Percentiles rank a stretch among this genome's conserved stretches.
These are phyloP conservation scores for Trichogramma evanescens DNA, from an alignment of 2,888 invertebrate species.

Conservation along the genomic window DNA sequence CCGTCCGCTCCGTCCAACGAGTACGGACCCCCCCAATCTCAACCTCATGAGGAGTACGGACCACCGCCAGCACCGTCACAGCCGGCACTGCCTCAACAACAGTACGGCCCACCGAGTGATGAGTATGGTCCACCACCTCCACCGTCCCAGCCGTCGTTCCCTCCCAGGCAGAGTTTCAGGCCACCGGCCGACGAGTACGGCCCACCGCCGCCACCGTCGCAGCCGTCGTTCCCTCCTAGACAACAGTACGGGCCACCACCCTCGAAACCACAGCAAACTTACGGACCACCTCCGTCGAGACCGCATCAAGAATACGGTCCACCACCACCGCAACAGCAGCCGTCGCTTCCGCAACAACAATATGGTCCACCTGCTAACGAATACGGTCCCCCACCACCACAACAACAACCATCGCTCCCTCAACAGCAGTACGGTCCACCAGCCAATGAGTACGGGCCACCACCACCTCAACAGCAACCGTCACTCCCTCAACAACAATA, in stretches of 20 bases:
- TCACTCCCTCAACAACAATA: background rate
- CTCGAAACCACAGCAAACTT: background rate
- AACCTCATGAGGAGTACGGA: background rate
- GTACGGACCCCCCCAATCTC: constrained; percentile 35
- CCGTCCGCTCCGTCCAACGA: constrained; percentile 13
- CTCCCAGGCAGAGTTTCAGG: background rate
- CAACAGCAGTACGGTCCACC: constrained; percentile 6
- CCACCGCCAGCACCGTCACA: background rate
- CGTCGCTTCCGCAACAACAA: background rate
- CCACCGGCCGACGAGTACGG: background rate
- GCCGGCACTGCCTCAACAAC: background rate
- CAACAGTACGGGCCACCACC: background rate
- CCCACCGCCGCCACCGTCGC: background rate
- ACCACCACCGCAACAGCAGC: background rate
- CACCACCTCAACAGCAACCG: background rate
- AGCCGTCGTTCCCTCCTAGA: constrained; percentile 10
- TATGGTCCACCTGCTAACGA: constrained; percentile 32
- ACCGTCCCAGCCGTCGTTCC: background rate
- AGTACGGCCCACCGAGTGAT: background rate
- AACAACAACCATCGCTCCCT: background rate
- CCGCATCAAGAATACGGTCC: constrained; percentile 9
- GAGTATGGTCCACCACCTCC: constrained; percentile 15
- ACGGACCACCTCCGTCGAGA: background rate
- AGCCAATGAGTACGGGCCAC: constrained; percentile 33
- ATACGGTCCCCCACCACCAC: constrained; percentile 37